A percentile compares a stretch with the other conserved stretches of the same genome.
Evolutionary conservation across 2,888 invertebrate genomes (phyloP).

Genomic region (Mimachlamys varia): DNA sequence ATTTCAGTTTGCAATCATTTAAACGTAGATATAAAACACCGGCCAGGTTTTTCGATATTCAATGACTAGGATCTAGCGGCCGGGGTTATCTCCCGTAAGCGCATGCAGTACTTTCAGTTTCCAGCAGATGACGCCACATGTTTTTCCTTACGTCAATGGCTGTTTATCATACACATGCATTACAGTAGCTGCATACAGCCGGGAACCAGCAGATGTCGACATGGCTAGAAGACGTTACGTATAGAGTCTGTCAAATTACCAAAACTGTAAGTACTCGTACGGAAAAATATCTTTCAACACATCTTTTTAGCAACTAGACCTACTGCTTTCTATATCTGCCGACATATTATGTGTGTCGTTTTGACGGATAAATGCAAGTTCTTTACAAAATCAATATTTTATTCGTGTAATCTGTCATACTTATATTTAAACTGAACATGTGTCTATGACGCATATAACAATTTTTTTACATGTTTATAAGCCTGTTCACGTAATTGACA

Average conservation of each 20-base stretch:
- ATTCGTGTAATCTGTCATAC: neutral
- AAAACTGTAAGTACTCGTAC: neutral
- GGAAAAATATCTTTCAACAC: neutral
- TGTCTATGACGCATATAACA: neutral
- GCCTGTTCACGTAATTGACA: neutral
- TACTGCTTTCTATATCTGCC: neutral
- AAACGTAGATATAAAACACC: no score
- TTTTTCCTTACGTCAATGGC: conserved; percentile 46
- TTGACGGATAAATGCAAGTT: neutral
- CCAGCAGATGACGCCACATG: conserved; percentile 37
- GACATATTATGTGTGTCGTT: neutral
- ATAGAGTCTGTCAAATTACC: neutral
- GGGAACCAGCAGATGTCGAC: conserved; percentile 15
- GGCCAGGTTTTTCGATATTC: no score
- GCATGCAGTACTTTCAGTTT: conserved; percentile 8
- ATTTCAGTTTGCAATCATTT: no score
- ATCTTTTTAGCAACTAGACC: neutral
- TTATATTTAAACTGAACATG: neutral
- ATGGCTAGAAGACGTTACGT: neutral
- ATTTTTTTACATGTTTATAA: neutral
- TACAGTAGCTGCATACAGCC: neutral
- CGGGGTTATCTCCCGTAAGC: neutral
- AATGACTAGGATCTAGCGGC: no score
- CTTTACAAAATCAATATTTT: conserved; percentile 19
- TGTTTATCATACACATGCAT: conserved; percentile 45